Base-by-base conservation (phyloP, 35 echinoderm and acorn worm species). In the Ptychodera flava region DNA sequence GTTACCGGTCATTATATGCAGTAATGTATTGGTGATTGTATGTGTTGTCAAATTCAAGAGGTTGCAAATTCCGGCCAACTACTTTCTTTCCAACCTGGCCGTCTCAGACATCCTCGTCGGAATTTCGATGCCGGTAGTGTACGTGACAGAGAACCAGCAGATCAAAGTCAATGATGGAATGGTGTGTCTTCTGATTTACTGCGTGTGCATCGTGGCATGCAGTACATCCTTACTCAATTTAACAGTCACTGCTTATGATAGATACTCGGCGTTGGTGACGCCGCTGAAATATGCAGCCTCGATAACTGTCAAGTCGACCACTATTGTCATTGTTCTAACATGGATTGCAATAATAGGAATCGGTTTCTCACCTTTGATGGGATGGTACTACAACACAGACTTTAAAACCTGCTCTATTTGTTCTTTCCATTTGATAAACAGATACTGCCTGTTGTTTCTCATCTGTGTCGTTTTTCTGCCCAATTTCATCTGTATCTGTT, bases 51-150 rank as follows among this genome's bases (percentile, higher is more conserved):
- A 94, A 37, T 99, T 90, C 85, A 99, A 99, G 35, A 75, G 96
- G 31, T 84, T 99, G 35, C 96, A 94, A 89, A 99, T 99, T 76
- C 96, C 96, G n/a, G 88, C 96, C 35, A 99, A 99, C 80, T 94
- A 91, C 84, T 94, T 99, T 33, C 76, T 99, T 32, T 31, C 92
- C 30, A 99, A 99, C 77, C 85, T 99, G 34, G 93, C 96, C 0
- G 80, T 92, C 0, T 87, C 92, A 31, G 96, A 99, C 35, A 88
- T 94, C 32, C 78, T 80, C n/a, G 90, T 93, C 1, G 93, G 87
- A 0, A 80, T 90, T 12, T 31, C 91, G 1, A 87, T 88, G 45
- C 75, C 84, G 33, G 29, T 94, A 33, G 52, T 89, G 6, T 84
- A 86, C 36, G 76, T 87, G 1, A 37, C 88, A 15, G 81, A 91